These are phyloP conservation scores for Bufo bufo DNA, from an alignment of 2,113 vertebrate genomes.

Conservation along the genomic window DNA sequence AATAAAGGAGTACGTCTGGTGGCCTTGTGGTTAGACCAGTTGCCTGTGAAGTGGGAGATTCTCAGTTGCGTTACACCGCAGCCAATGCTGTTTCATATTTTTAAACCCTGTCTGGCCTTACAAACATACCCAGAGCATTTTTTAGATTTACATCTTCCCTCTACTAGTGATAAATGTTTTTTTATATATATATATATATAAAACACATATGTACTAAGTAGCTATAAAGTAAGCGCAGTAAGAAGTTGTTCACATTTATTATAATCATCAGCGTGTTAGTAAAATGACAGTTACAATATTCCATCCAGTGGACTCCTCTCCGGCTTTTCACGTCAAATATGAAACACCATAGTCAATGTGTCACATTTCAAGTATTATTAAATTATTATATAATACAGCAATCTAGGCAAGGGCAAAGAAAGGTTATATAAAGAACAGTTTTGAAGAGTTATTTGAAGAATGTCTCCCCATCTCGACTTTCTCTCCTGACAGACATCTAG, in stretches of 20 bases:
- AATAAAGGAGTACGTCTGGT: conserved; percentile 40
- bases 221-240: not conserved
- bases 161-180: conserved; percentile 26
- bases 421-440: not conserved
- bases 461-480: not conserved
- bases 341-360: not conserved
- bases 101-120: conserved; percentile 41
- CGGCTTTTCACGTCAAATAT: not conserved
- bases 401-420: not conserved
- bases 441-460: not conserved
- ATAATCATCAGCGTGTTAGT: not conserved
- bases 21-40: conserved; percentile 52
- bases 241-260: not conserved
- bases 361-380: not conserved
- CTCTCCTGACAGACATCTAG: not conserved
- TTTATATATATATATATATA: too few species aligned
- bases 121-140: conserved; percentile 36
- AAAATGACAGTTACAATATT: not conserved
- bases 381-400: not conserved
- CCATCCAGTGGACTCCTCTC: not conserved
- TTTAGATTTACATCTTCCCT: conserved; percentile 13
- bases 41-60: conserved; percentile 51
- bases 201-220: not conserved
- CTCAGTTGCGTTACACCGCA: conserved; percentile 39
- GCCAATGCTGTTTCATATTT: conserved; percentile 45